Evolutionary conservation across 2,888 invertebrate species (phyloP).

Genomic region (Leptopterna dolabrata): DNA sequence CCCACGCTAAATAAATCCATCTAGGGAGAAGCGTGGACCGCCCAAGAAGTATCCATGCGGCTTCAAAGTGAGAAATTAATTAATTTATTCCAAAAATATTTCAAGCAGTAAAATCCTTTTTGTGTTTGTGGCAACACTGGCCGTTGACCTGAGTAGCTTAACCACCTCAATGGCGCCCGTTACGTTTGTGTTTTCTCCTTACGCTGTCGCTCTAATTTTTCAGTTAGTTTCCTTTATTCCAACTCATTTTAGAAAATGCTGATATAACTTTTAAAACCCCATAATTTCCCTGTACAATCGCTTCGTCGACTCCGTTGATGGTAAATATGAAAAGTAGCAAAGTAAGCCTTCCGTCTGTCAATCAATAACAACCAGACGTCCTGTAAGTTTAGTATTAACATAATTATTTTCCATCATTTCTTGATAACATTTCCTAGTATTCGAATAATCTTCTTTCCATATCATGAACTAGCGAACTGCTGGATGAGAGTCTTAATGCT

Average conservation of each 20-base stretch:
- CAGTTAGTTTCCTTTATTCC: neutral
- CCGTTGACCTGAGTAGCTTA: neutral
- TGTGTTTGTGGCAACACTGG: neutral
- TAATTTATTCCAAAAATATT: too few relatives aligned
- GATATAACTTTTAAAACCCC: neutral
- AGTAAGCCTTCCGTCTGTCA: neutral
- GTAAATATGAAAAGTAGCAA: neutral
- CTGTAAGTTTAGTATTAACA: neutral
- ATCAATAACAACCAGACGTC: neutral
- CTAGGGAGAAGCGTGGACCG: too few relatives aligned
- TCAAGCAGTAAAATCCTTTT: too few relatives aligned
- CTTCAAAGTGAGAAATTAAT: too few relatives aligned
- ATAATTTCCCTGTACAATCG: neutral
- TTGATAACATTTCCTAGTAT: too few relatives aligned
- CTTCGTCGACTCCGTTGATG: neutral
- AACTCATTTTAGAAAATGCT: neutral
- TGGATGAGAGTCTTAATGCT: neutral
- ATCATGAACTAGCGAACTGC: too few relatives aligned
- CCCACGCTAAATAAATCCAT: too few relatives aligned
- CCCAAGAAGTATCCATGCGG: too few relatives aligned
- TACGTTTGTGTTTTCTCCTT: conserved; percentile 5
- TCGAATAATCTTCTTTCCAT: too few relatives aligned
- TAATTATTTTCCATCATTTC: neutral
- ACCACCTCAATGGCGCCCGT: neutral
- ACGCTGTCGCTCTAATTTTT: neutral